These are phyloP conservation scores for Tetragnatha montana DNA, from an alignment of 2,888 invertebrate species.

Conservation along the genomic window DNA sequence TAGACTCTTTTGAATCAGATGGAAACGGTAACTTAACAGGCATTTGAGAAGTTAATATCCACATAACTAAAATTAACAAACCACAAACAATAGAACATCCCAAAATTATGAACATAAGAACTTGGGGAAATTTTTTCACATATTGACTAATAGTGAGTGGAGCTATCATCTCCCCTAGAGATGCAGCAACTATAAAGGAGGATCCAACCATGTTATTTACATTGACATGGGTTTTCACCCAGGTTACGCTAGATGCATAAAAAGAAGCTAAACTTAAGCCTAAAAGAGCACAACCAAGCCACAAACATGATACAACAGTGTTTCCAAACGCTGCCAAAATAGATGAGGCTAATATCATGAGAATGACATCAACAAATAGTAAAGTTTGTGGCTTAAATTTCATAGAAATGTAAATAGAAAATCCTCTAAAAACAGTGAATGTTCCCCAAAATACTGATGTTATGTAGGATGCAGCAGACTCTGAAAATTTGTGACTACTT, in stretches of 20 bases:
- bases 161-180: slow-evolving; percentile 71
- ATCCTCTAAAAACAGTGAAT: slow-evolving; percentile 76
- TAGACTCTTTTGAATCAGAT: neutral
- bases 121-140: slow-evolving; percentile 61
- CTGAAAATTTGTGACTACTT: slow-evolving; percentile 73
- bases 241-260: slow-evolving; percentile 68
- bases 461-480: slow-evolving; percentile 72
- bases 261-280: slow-evolving; percentile 70
- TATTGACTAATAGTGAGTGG: slow-evolving; percentile 71
- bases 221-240: slow-evolving; percentile 65
- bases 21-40: slow-evolving; percentile 20
- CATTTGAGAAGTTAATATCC: slow-evolving; percentile 6
- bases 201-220: slow-evolving; percentile 70
- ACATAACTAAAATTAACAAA: slow-evolving; percentile 43
- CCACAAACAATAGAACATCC: slow-evolving; percentile 30
- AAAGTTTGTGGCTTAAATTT: slow-evolving; percentile 57
- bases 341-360: slow-evolving; percentile 58
- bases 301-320: slow-evolving; percentile 46
- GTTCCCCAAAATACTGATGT: slow-evolving; percentile 78
- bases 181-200: slow-evolving; percentile 67
- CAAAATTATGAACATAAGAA: slow-evolving; percentile 63
- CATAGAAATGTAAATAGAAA: slow-evolving; percentile 74
- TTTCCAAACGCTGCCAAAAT: slow-evolving; percentile 54
- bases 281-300: slow-evolving; percentile 64
- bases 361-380: slow-evolving; percentile 56